These are phyloP conservation scores for Metridium senile DNA, from an alignment of 92 coral and sea anemone genomes.

Conservation along the genomic window DNA sequence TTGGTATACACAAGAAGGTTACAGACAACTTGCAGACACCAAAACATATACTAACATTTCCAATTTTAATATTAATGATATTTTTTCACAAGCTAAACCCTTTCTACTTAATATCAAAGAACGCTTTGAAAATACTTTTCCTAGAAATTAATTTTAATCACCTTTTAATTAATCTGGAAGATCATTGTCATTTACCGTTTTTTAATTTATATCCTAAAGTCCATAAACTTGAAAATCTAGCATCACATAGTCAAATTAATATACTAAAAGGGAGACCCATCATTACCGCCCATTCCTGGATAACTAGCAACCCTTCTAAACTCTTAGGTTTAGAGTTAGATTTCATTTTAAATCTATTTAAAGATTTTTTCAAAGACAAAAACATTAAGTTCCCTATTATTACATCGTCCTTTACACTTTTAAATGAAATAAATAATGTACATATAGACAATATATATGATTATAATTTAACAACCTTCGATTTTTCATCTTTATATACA, in stretches of 20 bases:
- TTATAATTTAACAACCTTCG: conserved; percentile 24
- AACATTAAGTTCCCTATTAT: conserved; percentile 31
- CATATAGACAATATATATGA: conserved; percentile 21
- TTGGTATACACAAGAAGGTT: not conserved
- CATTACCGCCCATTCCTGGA: too few relatives aligned
- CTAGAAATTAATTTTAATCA: too few relatives aligned
- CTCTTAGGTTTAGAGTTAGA: not conserved
- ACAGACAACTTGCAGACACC: not conserved
- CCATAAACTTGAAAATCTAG: not conserved
- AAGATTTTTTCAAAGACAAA: not conserved
- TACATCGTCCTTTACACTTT: conserved; percentile 27
- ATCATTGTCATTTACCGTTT: not conserved
- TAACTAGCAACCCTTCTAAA: too few relatives aligned
- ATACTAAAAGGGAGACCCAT: too few relatives aligned
- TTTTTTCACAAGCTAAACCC: not conserved
- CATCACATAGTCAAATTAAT: not conserved
- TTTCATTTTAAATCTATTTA: not conserved
- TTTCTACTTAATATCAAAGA: not conserved
- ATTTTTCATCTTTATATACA: conserved; percentile 46
- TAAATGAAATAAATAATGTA: not conserved
- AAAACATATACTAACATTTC: not conserved
- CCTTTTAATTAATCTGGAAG: too few relatives aligned
- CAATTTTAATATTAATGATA: too few relatives aligned
- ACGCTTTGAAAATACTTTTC: not conserved
- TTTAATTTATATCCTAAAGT: not conserved